These are phyloP conservation scores for Tetraodon nigroviridis DNA, from an alignment of 2,113 vertebrate genomes.

Conservation along the genomic window DNA sequence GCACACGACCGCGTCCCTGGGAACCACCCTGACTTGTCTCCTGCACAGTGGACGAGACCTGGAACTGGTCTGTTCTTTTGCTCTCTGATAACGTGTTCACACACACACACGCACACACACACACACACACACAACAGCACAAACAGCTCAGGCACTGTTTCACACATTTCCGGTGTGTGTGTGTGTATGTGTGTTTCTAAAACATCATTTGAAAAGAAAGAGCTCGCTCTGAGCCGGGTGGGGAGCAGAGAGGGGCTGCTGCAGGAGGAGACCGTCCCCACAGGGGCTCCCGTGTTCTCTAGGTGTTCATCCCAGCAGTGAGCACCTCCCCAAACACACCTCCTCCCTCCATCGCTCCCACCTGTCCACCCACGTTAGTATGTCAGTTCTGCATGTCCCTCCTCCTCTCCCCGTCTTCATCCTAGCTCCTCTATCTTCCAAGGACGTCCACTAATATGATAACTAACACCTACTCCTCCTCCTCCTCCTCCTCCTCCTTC, in stretches of 20 bases:
- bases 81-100: slow-evolving; percentile 17
- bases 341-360: slow-evolving; percentile 45
- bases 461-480: neutral
- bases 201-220: slow-evolving; percentile 24
- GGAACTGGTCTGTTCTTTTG: slow-evolving; percentile 17
- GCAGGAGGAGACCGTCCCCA: too few species aligned
- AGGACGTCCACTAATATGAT: neutral
- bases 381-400: slow-evolving; percentile 27
- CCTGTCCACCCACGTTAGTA: slow-evolving; percentile 42
- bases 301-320: too few species aligned
- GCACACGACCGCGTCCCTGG: too few species aligned
- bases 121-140: too few species aligned
- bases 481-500: slow-evolving; percentile 46
- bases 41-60: slow-evolving; percentile 7
- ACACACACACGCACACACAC: neutral
- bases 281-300: too few species aligned
- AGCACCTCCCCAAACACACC: neutral
- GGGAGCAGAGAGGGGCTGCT: neutral
- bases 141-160: too few species aligned
- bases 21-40: slow-evolving; percentile 6
- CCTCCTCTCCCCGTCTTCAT: slow-evolving; percentile 23
- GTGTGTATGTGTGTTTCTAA: neutral
- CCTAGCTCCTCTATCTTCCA: neutral
- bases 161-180: too few species aligned
- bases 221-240: neutral